These are phyloP conservation scores for Adelphocoris suturalis DNA, from an alignment of 2,888 invertebrate species.

Conservation along the genomic window DNA sequence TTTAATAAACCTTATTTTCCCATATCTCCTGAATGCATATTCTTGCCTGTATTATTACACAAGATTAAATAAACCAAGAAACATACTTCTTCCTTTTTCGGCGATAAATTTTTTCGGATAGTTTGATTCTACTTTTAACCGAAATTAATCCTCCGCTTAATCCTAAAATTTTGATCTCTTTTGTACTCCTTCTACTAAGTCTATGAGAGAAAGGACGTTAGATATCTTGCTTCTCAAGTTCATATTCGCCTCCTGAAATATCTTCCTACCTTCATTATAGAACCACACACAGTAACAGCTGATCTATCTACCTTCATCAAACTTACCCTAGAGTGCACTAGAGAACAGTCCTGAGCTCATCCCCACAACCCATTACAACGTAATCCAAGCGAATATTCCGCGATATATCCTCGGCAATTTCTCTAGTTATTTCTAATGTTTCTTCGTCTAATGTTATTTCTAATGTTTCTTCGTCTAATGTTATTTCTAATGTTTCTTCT, in stretches of 20 bases:
- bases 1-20: too few species aligned
- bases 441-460: too few species aligned
- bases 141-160: background rate
- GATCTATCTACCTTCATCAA: background rate
- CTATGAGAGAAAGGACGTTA: background rate
- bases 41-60: background rate
- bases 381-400: background rate
- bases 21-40: background rate
- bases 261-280: background rate
- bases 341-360: too few species aligned
- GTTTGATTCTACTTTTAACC: background rate
- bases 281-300: too few species aligned
- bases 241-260: background rate
- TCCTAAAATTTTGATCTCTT: background rate
- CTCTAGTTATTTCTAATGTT: background rate
- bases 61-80: background rate
- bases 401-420: background rate
- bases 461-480: too few species aligned
- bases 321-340: too few species aligned
- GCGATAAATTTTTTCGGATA: background rate
- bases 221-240: background rate
- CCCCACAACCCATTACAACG: background rate
- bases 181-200: background rate
- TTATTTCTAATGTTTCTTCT: too few species aligned
- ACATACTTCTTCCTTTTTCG: background rate